Base-by-base conservation (phyloP, 2,888 invertebrate species). In the Biston stratarius region DNA sequence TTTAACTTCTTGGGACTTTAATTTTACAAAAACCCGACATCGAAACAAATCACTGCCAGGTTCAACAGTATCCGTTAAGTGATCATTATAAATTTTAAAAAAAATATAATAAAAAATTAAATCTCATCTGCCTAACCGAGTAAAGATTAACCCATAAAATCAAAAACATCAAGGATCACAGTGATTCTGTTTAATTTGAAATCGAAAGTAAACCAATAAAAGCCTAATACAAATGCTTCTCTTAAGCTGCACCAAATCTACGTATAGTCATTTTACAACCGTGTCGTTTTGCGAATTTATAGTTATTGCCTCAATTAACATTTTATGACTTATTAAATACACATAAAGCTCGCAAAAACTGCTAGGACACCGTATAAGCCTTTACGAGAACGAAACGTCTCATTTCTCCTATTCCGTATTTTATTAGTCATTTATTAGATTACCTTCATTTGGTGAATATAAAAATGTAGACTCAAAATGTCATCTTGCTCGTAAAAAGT, bases 401-500 rank as follows among this genome's bases (percentile, higher is more conserved):
- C 51, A 44, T 56, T 67, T 67, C 45, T 51, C 48, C 64, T 61
- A 64, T 52, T 68, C 47, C 56, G 57, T 44, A 45, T 68, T 68
- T 64, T 67, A 62, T 62, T 24, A 48, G 6, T 48, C 58, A 49
- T 61, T 67, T 52, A 58, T 47, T 67, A 44, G 61, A 57, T 56
- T 60, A 60, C 33, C 36, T 56, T 63, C 56, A 47, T 64, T 61
- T 67, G 51, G 62, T 34, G 48, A 57, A 48, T 47, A 60, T 56
- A 60, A 65, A 62, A 49, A 45, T 57, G 60, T 58, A 67, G 65
- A 58, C 42, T 52, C 61, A 71, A 76, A 76, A 74, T 74, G 62
- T 64, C 76, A 71, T 48, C 45, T 60, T 38, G 34, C 9, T 64
- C 65, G 63, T 76, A 75, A 75, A 72, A 67, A 58, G 48, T 38